Percentiles rank a stretch among this genome's conserved stretches.
These are phyloP conservation scores for Volucella zonaria DNA, from an alignment of 2,888 invertebrate species.

Conservation along the genomic window DNA sequence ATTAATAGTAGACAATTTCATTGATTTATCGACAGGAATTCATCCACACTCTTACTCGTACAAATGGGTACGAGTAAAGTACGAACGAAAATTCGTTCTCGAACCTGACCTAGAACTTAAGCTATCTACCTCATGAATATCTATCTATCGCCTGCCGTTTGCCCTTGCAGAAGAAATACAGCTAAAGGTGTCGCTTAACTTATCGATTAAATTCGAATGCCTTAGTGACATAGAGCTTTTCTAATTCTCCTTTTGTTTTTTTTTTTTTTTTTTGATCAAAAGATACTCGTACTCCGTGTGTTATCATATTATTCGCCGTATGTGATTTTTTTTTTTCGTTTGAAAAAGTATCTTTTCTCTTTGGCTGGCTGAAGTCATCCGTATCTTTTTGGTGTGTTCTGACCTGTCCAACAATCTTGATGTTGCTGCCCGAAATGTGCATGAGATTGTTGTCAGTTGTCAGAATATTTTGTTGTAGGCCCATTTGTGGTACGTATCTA, in stretches of 20 bases:
- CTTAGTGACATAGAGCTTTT: not conserved
- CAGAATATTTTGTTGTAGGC: slow-evolving; percentile 19
- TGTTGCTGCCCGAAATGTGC: slow-evolving; percentile 67
- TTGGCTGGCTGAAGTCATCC: not conserved
- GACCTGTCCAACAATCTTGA: slow-evolving; percentile 70
- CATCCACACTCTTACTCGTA: slow-evolving; percentile 2
- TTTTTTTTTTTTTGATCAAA: not conserved
- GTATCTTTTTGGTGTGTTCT: slow-evolving; percentile 41
- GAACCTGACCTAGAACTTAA: slow-evolving; percentile 72
- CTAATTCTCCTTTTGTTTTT: not conserved
- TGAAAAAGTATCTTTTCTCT: not conserved
- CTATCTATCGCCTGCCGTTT: slow-evolving; percentile 28
- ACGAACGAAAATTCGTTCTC: slow-evolving; percentile 64
- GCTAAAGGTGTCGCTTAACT: slow-evolving; percentile 36
- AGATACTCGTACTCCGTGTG: not conserved
- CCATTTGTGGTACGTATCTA: slow-evolving; percentile 34
- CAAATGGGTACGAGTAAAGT: not conserved
- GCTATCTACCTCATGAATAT: slow-evolving; percentile 45
- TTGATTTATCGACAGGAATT: slow-evolving; percentile 63
- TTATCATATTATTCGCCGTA: not conserved
- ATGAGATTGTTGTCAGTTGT: slow-evolving; percentile 15
- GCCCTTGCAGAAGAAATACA: slow-evolving; percentile 17
- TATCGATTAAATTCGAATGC: slow-evolving; percentile 45
- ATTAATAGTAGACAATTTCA: slow-evolving; percentile 52
- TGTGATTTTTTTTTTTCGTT: not conserved